These are phyloP conservation scores for Luehdorfia chinensis DNA, from an alignment of 1,140 invertebrate genomes.

Conservation along the genomic window DNA sequence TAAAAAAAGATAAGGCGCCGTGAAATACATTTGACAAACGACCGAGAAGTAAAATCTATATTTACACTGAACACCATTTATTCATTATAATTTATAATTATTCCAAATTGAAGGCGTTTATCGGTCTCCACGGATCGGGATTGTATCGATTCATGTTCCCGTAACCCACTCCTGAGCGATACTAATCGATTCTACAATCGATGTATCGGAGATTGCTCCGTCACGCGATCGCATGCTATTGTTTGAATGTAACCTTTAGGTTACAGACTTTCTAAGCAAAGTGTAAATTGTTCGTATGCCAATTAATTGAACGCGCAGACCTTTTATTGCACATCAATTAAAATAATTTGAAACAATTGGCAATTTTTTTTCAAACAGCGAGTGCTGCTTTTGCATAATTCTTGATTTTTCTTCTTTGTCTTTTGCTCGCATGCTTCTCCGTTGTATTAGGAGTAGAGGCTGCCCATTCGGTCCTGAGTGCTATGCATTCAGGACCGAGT, in stretches of 20 bases:
- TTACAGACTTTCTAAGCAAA: conserved; percentile 31
- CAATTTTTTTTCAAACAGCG: too few relatives aligned
- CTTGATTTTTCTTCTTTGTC: too few relatives aligned
- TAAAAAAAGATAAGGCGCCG: conserved; percentile 50
- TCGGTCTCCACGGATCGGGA: conserved; percentile 35
- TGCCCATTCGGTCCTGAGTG: too few relatives aligned
- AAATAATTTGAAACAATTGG: too few relatives aligned
- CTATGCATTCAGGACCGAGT: too few relatives aligned
- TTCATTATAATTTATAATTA: conserved; percentile 60
- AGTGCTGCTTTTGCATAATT: too few relatives aligned
- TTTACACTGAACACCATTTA: conserved; percentile 45
- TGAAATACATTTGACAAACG: conserved; percentile 66
- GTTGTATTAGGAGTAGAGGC: too few relatives aligned
- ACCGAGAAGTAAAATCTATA: conserved; percentile 48
- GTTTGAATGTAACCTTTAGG: conserved; percentile 34
- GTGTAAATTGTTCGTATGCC: conserved; percentile 8
- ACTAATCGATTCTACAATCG: conserved; percentile 39
- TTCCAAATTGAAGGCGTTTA: conserved; percentile 52
- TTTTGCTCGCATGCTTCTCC: too few relatives aligned
- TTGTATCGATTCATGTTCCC: conserved; percentile 36
- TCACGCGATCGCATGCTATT: conserved; percentile 41
- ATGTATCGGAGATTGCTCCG: conserved; percentile 21
- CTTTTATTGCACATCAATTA: conserved; percentile 3
- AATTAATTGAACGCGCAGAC: conserved; percentile 14
- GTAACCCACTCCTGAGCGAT: conserved; percentile 44